A percentile compares a stretch with the other conserved stretches of the same genome.
Conservation (phyloP, 2,797 vertebrate genomes). For the Typhlichthys subterraneus region DNA sequence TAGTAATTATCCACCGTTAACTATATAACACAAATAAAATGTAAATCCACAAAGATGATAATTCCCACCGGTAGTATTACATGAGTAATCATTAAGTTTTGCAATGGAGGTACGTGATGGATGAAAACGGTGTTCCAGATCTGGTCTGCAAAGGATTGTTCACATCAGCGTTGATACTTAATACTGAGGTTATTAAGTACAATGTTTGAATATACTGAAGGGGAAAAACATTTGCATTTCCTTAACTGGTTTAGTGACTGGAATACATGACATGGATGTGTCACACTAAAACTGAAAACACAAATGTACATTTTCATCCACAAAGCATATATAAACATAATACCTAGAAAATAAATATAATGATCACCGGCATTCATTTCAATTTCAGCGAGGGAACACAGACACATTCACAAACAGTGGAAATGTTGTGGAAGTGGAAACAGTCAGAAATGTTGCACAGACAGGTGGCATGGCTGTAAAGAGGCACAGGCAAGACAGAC, state of each 20-base stretch:
- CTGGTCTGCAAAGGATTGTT: no score
- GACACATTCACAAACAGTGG: constrained; percentile 60
- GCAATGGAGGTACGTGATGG: no score
- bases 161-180: no score
- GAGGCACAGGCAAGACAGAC: constrained; percentile 57
- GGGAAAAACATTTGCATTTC: no score
- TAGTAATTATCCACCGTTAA: no score
- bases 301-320: constrained; percentile 14
- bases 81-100: no score
- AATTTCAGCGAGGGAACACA: constrained; percentile 55
- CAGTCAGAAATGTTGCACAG: constrained; percentile 68
- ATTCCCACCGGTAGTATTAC: no score
- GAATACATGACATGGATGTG: background rate
- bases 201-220: no score
- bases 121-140: no score
- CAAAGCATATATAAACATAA: constrained; percentile 10
- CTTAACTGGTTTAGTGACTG: background rate
- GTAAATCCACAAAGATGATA: no score
- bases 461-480: constrained; percentile 65
- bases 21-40: no score
- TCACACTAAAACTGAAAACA: background rate
- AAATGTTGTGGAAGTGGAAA: constrained; percentile 47
- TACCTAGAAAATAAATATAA: constrained; percentile 12
- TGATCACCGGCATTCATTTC: constrained; percentile 49
- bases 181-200: no score